Evolutionary conservation across 2,797 vertebrate genomes (phyloP), one percentile per base, ranked within the genome.

Genomic region (Epinephelus awoara): DNA sequence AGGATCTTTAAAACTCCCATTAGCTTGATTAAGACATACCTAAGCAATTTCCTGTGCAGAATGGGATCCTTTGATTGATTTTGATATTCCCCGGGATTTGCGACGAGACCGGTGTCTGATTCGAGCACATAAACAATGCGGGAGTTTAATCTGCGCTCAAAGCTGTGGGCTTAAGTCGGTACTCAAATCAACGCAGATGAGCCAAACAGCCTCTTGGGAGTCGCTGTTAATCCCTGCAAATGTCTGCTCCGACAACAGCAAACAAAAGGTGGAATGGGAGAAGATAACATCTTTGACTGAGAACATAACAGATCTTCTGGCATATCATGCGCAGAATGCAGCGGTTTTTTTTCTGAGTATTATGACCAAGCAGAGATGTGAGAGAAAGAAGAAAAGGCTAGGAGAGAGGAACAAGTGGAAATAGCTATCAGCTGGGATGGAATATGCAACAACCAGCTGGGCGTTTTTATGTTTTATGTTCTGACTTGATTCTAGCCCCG

Each of bases 1-100:
- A 87, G 88, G 84, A 88, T 90, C 91, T 85, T 80, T 85, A 79
- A 83, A 88, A 80, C 58, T 82, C 67, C 80, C 86, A 89, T 92
- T 91, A 92, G 84, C 87, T 79, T 91, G 89, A 92, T 92, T 89
- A 89, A 86, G 80, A 91, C 82, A 73, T 61, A 92, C 82, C 86
- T 67, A 63, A 76, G 88, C 85, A 77, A 88, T 91, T 90, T 90
- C 88, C 92, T 87, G 83, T 49, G 86, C 65, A 59, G 83, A 83
- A 77, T 19, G 74, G 71, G 70, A 55, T 56, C 15, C 77, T 76
- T 6, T 87, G 85, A 92, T 88, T 88, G 88, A 88, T 89, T 90
- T 11, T 47, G 85, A 90, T 77, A 77, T 79, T 82, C 74, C 1
- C 6, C 3, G 47, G 76, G 84, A 85, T 85, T 82, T 79, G 61